These are phyloP conservation scores for Craseonycteris thonglongyai DNA, from an alignment of 2,113 vertebrate species.

Conservation along the genomic window DNA sequence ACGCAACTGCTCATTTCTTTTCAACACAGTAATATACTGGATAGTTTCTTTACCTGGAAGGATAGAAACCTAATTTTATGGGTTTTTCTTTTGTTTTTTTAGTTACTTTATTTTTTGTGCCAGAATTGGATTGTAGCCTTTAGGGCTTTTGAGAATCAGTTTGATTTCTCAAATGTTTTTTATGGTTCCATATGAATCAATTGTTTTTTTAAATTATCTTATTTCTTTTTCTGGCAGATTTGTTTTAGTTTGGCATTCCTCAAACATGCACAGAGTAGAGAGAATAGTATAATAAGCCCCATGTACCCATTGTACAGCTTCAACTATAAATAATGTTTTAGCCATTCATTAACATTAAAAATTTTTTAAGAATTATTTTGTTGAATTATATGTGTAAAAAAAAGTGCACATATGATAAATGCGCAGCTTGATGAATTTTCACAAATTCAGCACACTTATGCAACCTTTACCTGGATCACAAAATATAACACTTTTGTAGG, in stretches of 20 bases:
- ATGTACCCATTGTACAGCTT: not conserved
- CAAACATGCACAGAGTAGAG: not conserved
- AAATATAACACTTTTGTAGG: not conserved
- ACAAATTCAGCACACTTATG: not conserved
- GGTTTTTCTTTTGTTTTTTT: not conserved
- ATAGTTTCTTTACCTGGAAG: not conserved
- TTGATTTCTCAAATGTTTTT: conserved; percentile 10
- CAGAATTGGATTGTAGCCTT: not conserved
- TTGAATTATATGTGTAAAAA: not conserved
- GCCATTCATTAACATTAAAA: not conserved
- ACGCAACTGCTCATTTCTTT: not conserved
- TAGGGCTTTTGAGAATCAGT: not conserved
- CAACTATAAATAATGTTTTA: not conserved
- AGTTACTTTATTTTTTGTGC: not conserved
- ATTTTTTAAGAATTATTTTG: not conserved
- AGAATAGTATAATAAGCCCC: not conserved
- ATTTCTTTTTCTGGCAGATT: not conserved
- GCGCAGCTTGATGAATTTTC: not conserved
- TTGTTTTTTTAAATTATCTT: not conserved
- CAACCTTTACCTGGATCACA: not conserved
- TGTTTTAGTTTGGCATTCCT: not conserved
- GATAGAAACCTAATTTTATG: not conserved
- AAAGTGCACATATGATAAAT: not conserved
- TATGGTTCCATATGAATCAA: no score
- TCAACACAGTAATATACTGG: not conserved